Base-by-base conservation (phyloP, 2,113 vertebrate genomes). In the Stictonetta naevosa region DNA sequence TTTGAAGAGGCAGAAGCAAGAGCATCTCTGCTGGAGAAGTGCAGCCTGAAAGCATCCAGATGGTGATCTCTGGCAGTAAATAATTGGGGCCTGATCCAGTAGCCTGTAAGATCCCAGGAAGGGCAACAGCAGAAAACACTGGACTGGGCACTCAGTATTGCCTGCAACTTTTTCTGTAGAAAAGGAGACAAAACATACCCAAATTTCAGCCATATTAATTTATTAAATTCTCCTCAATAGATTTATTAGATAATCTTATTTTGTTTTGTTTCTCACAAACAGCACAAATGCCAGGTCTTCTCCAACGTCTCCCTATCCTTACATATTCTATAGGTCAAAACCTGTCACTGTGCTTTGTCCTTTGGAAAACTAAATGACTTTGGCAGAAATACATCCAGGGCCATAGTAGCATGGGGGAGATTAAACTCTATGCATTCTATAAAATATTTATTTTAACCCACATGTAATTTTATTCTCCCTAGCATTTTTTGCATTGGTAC, bases 281-380 rank as follows among this genome's bases (percentile, higher is more conserved):
- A 3, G 5, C 4, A 3, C 6, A 75, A 59, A 56, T 0, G 3
- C 4, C 4, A 44, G 11, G 7, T 79, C 28, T 86, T 60, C 28
- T 76, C 28, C 25, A 46, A 11, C 8, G 36, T 6, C 19, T 81
- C 13, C 14, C 1, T 44, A 6, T 25, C 10, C 4, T 28, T 17
- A 3, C 12, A 8, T 34, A 10, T 48, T 34, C 50, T 33, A 6
- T 26, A 52, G 34, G 36, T 53, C 36, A 38, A 86, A 36, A 29
- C 0, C 0, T 4, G 2, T n/a, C 28, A 71, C 48, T 42, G 13
- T 56, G 50, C 3, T 23, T 29, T 25, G 7, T 1, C 40, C 22
- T 34, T 62, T 20, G 15, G 58, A 75, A 77, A 92, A 31, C 5
- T 40, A 0, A 29, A 19, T 18, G 25, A 6, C 38, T 80, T 13